Evolutionary conservation across 2,797 vertebrate species (phyloP).

Genomic region (Pelodytes ibericus): DNA sequence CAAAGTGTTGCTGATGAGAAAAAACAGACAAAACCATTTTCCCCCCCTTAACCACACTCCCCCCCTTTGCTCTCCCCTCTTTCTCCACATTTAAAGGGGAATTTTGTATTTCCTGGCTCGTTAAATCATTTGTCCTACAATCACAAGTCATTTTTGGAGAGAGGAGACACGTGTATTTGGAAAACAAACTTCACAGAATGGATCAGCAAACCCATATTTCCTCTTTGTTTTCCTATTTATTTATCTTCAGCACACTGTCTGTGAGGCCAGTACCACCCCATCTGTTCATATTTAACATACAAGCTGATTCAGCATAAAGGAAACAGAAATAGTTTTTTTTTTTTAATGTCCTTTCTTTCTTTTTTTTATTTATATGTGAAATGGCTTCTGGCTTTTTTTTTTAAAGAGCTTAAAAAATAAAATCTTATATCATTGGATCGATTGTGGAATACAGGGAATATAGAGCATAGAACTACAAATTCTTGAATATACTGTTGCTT

Average conservation of each 20-base stretch:
- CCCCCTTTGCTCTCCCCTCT: conserved; percentile 15
- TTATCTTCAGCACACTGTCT: conserved; percentile 27
- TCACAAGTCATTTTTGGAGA: conserved; percentile 35
- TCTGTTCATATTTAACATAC: conserved; percentile 53
- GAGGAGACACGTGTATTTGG: conserved; percentile 37
- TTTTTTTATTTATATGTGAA: conserved; percentile 46
- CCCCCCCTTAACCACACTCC: conserved; percentile 6
- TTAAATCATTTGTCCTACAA: conserved; percentile 51
- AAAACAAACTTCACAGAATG: conserved; percentile 17
- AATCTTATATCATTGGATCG: conserved; percentile 27
- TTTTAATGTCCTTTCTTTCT: conserved; percentile 17
- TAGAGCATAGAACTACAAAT: not conserved
- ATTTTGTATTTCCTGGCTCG: conserved; percentile 45
- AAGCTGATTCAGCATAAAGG: conserved; percentile 54
- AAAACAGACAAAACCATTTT: conserved; percentile 53
- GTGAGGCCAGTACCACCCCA: conserved; percentile 34
- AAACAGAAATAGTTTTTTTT: conserved; percentile 37
- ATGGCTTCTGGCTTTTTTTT: conserved; percentile 51
- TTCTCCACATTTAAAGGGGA: conserved; percentile 38
- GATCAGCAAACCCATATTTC: conserved; percentile 3
- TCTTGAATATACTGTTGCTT: no score
- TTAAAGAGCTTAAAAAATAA: conserved; percentile 24
- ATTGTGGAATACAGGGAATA: conserved; percentile 11
- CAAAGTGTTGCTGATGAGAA: conserved; percentile 54
- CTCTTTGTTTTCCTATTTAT: conserved; percentile 33